Evolutionary conservation across 2,797 vertebrate genomes (phyloP).

Genomic region (Dallia pectoralis): DNA sequence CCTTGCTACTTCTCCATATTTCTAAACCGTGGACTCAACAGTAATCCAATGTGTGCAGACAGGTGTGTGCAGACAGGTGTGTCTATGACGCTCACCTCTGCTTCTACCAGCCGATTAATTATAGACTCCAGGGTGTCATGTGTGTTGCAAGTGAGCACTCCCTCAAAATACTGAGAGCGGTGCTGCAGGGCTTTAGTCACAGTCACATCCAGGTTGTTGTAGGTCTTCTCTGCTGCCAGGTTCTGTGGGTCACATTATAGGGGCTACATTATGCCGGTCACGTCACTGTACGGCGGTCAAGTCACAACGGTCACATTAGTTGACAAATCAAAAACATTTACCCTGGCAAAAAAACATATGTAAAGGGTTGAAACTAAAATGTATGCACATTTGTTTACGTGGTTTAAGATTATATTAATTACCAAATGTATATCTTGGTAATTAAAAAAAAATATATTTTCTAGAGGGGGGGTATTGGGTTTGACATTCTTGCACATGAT

Average conservation of each 20-base stretch:
- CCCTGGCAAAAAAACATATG: too few relatives aligned
- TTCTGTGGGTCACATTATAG: slow-evolving; percentile 72
- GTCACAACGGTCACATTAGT: too few relatives aligned
- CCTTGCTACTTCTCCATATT: neutral
- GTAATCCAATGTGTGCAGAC: neutral
- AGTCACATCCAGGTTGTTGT: slow-evolving; percentile 96
- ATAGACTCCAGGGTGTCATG: slow-evolving; percentile 91
- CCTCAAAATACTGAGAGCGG: slow-evolving; percentile 96
- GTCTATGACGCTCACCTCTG: slow-evolving; percentile 77
- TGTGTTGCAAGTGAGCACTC: slow-evolving; percentile 90
- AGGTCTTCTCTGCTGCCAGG: slow-evolving; percentile 94
- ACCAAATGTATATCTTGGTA: too few relatives aligned
- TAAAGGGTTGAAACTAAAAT: too few relatives aligned
- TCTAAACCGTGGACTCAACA: neutral
- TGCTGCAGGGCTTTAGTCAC: slow-evolving; percentile 95
- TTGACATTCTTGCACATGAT: too few relatives aligned
- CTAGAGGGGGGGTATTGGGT: too few relatives aligned
- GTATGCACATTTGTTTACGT: too few relatives aligned
- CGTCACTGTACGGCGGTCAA: too few relatives aligned
- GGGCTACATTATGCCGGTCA: neutral
- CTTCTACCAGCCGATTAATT: slow-evolving; percentile 93
- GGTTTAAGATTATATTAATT: too few relatives aligned
- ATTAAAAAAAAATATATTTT: too few relatives aligned
- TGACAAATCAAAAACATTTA: too few relatives aligned
- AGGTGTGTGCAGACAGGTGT: neutral